A percentile compares a stretch with the other conserved stretches of the same genome.
Evolutionary conservation across 1,140 invertebrate genomes (phyloP).

Genomic region (Listronotus oregonensis): DNA sequence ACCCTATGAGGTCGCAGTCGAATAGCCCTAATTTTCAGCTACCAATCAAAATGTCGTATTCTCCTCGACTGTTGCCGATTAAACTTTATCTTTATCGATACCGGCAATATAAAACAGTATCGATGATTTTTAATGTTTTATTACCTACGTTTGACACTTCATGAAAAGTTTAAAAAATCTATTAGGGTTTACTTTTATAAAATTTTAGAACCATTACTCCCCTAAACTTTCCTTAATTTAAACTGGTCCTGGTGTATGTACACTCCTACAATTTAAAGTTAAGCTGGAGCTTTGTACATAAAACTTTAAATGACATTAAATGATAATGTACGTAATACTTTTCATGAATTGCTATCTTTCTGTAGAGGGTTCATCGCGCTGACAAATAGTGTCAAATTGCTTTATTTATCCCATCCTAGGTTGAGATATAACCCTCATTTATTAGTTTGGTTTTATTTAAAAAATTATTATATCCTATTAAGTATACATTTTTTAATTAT

Average conservation of each 20-base stretch:
- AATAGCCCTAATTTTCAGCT: slow-evolving; percentile 27
- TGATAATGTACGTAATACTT: slow-evolving; percentile 12
- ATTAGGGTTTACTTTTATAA: slow-evolving; percentile 13
- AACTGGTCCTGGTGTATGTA: slow-evolving; percentile 17
- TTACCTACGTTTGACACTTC: slow-evolving; percentile 19
- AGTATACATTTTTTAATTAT: slow-evolving; percentile 14
- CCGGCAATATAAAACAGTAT: background rate
- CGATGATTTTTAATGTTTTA: background rate
- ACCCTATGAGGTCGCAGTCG: slow-evolving; percentile 39
- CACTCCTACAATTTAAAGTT: slow-evolving; percentile 5
- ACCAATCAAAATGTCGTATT: slow-evolving; percentile 18
- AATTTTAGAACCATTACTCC: slow-evolving; percentile 7
- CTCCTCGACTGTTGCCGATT: slow-evolving; percentile 7
- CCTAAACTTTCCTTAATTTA: background rate
- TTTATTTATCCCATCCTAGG: background rate
- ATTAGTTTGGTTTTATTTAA: slow-evolving; percentile 2
- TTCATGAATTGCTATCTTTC: slow-evolving; percentile 24
- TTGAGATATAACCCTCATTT: background rate
- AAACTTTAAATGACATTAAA: background rate
- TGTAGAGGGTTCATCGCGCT: slow-evolving; percentile 12
- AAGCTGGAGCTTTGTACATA: slow-evolving; percentile 11
- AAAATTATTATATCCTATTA: slow-evolving; percentile 14
- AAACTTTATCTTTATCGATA: slow-evolving; percentile 7
- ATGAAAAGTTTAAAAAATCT: slow-evolving; percentile 30
- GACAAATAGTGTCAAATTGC: slow-evolving; percentile 21